These are phyloP conservation scores for Barypeithes pellucidus DNA, from an alignment of 2,888 invertebrate genomes.

Conservation along the genomic window DNA sequence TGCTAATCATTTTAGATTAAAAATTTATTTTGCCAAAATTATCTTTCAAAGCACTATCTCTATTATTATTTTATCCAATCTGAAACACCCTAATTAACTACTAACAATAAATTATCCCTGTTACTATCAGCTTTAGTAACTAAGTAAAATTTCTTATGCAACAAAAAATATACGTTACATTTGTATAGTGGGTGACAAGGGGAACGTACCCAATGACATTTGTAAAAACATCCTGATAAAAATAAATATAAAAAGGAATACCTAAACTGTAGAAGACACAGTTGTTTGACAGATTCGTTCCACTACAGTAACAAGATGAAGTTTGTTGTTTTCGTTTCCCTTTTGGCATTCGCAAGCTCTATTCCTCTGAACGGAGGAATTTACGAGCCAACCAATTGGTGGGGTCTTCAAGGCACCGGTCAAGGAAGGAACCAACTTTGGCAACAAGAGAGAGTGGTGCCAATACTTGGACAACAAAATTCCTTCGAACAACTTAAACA, in stretches of 20 bases:
- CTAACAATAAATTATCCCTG: background rate
- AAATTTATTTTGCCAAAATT: background rate
- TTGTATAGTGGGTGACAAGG: background rate
- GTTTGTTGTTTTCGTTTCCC: constrained; percentile 13
- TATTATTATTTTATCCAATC: background rate
- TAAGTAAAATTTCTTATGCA: constrained; percentile 36
- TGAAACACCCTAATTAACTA: background rate
- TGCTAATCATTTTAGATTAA: too few relatives aligned
- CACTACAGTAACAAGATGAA: constrained; percentile 22
- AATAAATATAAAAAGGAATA: constrained; percentile 13
- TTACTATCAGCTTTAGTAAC: background rate
- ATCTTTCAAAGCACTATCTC: background rate
- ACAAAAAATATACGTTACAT: constrained; percentile 33
- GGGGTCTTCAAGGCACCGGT: background rate
- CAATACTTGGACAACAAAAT: background rate
- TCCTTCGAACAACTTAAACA: background rate
- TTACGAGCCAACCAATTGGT: background rate
- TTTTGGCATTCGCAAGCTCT: constrained; percentile 11
- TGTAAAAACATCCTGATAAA: constrained; percentile 4
- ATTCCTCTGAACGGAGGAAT: background rate
- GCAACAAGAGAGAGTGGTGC: background rate
- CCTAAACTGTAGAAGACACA: background rate
- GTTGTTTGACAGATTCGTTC: constrained; percentile 1
- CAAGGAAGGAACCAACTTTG: background rate
- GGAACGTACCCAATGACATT: background rate